These are phyloP conservation scores for Tipula lateralis DNA, from an alignment of 2,888 invertebrate species.

Conservation along the genomic window DNA sequence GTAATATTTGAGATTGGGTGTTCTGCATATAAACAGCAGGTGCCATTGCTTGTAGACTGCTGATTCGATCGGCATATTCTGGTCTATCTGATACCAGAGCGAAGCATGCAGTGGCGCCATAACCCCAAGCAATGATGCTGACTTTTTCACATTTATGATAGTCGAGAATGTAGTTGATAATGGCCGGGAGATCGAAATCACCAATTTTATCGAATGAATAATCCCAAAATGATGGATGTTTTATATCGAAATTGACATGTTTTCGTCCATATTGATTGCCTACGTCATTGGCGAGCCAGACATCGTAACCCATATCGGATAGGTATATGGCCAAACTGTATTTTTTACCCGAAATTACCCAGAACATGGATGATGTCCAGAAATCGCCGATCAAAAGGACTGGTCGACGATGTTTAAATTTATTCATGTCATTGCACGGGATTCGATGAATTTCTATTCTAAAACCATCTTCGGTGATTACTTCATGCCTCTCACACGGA, in stretches of 20 bases:
- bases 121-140: neutral
- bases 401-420: neutral
- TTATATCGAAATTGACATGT: neutral
- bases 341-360: neutral
- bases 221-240: neutral
- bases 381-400: neutral
- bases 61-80: neutral
- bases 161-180: neutral
- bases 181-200: neutral
- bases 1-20: neutral
- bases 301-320: neutral
- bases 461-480: neutral
- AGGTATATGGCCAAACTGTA: neutral
- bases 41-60: neutral
- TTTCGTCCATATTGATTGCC: neutral
- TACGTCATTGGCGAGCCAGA: neutral
- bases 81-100: neutral
- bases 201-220: neutral
- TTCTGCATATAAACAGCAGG: neutral
- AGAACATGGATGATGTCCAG: neutral
- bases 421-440: neutral
- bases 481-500: neutral
- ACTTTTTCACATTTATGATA: neutral
- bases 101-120: neutral
- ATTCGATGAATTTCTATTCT: neutral